These are phyloP conservation scores for Glossophaga mutica DNA, from an alignment of 2,797 vertebrate genomes.

Conservation along the genomic window DNA sequence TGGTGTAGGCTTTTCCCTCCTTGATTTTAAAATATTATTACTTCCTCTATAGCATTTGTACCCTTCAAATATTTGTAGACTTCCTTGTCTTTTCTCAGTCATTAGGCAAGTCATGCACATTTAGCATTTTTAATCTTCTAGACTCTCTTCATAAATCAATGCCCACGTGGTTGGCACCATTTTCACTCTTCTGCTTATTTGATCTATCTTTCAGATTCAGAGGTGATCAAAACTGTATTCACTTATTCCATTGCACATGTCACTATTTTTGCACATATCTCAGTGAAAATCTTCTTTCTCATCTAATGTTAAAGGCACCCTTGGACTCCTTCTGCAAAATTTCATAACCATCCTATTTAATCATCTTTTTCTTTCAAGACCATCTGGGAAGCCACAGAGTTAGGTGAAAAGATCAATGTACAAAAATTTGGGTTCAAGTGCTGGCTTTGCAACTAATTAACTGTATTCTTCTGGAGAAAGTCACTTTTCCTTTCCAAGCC, in stretches of 20 bases:
- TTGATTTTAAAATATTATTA: conserved; percentile 47
- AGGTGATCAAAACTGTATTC: conserved; percentile 27
- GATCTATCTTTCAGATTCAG: conserved; percentile 36
- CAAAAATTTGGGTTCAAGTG: neutral
- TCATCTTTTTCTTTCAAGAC: neutral
- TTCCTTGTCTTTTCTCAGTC: conserved; percentile 56
- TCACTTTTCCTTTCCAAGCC: neutral
- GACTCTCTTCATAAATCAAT: conserved; percentile 56
- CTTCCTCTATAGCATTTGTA: conserved; percentile 22
- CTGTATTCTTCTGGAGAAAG: neutral
- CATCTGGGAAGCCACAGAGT: neutral
- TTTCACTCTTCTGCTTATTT: conserved; percentile 9
- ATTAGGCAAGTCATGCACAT: conserved; percentile 54
- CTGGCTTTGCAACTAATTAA: neutral
- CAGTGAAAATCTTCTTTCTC: conserved; percentile 22
- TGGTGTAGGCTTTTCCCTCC: neutral
- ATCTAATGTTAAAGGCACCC: conserved; percentile 14
- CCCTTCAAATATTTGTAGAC: conserved; percentile 61
- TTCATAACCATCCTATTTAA: neutral
- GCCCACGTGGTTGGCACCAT: neutral
- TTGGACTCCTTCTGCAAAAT: neutral
- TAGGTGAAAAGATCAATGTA: neutral
- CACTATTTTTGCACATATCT: conserved; percentile 14
- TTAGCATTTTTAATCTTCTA: conserved; percentile 52
- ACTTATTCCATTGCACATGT: conserved; percentile 38